Percentiles rank a stretch among this genome's conserved stretches.
phyloP scores from a whole-genome alignment of 2,888 invertebrate genomes.

The Fabriciana adippe region DNA sequence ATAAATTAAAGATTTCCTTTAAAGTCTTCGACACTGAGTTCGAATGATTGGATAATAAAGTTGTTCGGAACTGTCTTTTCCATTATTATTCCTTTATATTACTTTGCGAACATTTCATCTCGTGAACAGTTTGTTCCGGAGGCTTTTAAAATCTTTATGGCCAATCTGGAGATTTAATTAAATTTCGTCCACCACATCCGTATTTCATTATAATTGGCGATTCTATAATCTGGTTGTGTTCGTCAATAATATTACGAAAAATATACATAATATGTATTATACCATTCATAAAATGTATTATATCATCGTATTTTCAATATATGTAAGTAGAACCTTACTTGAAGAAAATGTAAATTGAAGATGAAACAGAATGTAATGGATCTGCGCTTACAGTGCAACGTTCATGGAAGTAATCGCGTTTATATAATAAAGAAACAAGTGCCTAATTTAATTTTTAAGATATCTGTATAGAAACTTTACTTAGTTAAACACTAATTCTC shows the following conservation, averaged over 20 bases:
- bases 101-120: conserved; percentile 19
- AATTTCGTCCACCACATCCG: conserved; percentile 32
- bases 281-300: no score
- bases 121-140: conserved; percentile 19
- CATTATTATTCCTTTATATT: conserved; percentile 19
- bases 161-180: conserved; percentile 39
- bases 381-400: background rate
- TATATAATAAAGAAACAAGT: no score
- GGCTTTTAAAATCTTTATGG: conserved; percentile 35
- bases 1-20: conserved; percentile 16
- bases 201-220: conserved; percentile 23
- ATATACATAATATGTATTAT: no score
- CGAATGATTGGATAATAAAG: conserved; percentile 17
- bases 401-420: no score
- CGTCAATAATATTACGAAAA: background rate
- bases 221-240: conserved; percentile 4
- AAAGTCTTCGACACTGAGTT: conserved; percentile 16
- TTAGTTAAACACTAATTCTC: no score
- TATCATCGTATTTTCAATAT: background rate
- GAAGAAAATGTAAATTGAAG: background rate
- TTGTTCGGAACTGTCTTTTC: conserved; percentile 18
- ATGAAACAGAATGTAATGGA: background rate
- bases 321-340: background rate
- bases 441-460: no score
- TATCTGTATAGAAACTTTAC: no score